phyloP scores from a whole-genome alignment of 2,113 vertebrate genomes.

The Astur gentilis region DNA sequence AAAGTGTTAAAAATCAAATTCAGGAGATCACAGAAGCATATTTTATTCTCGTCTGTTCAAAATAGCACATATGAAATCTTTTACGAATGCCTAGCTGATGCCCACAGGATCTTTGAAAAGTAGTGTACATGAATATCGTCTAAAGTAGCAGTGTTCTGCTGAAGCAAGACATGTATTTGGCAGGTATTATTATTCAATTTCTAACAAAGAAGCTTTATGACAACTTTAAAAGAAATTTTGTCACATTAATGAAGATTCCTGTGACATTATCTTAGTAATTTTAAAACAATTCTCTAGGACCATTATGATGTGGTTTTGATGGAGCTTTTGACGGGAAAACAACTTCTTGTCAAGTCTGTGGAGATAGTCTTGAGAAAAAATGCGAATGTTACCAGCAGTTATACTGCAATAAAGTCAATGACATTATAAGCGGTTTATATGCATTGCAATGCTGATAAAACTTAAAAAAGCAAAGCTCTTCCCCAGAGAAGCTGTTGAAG shows the following conservation, averaged over 20 bases:
- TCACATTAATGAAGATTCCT: neutral
- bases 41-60: neutral
- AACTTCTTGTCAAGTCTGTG: neutral
- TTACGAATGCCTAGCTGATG: neutral
- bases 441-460: neutral
- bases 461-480: neutral
- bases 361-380: neutral
- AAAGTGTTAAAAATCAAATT: neutral
- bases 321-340: neutral
- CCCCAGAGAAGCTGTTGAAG: neutral
- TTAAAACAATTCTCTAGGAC: neutral
- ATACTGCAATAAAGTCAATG: neutral
- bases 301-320: slow-evolving; percentile 6
- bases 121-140: neutral
- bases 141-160: neutral
- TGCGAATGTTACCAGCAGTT: neutral
- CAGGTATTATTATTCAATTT: neutral
- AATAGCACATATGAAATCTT: neutral
- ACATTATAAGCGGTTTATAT: slow-evolving; percentile 2
- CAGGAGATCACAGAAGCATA: neutral
- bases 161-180: neutral
- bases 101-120: neutral
- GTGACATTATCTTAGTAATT: neutral
- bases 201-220: neutral
- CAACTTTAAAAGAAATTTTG: neutral